Conservation (phyloP, 2,888 invertebrate genomes). For the Melinopterus prodromus region DNA sequence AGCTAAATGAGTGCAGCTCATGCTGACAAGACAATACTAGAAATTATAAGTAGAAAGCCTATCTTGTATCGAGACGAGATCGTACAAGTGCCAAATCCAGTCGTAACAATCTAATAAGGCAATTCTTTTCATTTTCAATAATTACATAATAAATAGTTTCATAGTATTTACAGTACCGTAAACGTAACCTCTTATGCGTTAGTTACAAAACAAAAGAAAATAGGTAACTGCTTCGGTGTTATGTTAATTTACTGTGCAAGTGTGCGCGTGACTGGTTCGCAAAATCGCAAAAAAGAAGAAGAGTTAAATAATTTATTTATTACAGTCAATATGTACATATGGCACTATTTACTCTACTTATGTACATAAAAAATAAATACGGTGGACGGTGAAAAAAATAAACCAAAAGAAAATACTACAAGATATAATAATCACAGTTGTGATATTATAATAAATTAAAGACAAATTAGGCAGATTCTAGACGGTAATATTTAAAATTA, state of each 20-base stretch:
- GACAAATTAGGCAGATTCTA: conserved; percentile 32
- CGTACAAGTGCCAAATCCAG: conserved; percentile 4
- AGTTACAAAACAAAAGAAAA: conserved; percentile 11
- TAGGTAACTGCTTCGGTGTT: not conserved
- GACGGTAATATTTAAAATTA: conserved; percentile 19
- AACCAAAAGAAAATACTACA: conserved; percentile 32
- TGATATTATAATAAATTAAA: conserved; percentile 25
- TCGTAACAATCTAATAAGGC: conserved; percentile 25
- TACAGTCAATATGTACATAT: conserved; percentile 37
- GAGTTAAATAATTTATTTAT: conserved; percentile 25
- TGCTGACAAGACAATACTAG: not conserved
- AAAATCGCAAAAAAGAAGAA: conserved; percentile 26
- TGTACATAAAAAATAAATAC: conserved; percentile 33
- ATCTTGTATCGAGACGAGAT: not conserved
- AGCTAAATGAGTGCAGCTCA: not conserved
- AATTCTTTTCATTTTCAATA: conserved; percentile 27
- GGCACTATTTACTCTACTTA: conserved; percentile 35
- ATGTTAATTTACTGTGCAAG: conserved; percentile 1
- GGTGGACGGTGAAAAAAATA: conserved; percentile 33
- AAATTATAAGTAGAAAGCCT: conserved; percentile 5
- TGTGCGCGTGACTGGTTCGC: not conserved
- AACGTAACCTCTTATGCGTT: conserved; percentile 16
- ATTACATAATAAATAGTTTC: conserved; percentile 34
- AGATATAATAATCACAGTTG: conserved; percentile 31
- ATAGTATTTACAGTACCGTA: conserved; percentile 35